Evolutionary conservation across 2,113 vertebrate species (phyloP).

Genomic region (Actenoides hombroni): DNA sequence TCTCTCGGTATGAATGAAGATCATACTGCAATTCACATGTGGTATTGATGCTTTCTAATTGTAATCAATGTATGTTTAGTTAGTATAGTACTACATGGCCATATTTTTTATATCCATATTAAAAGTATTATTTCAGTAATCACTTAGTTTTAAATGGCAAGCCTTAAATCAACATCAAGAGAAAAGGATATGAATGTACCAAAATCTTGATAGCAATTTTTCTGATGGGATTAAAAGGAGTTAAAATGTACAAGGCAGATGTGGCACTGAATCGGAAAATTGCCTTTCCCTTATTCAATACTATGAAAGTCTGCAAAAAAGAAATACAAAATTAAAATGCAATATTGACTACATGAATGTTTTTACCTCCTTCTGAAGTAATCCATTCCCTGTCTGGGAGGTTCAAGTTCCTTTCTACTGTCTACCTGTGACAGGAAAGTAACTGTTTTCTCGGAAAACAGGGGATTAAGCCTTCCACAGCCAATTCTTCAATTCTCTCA

Average conservation of each 20-base stretch:
- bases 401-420: neutral
- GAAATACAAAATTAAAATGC: conserved; percentile 45
- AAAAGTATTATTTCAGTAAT: neutral
- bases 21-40: neutral
- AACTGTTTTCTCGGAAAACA: neutral
- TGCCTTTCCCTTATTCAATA: conserved; percentile 93
- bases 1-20: neutral
- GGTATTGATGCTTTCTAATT: neutral
- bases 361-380: neutral
- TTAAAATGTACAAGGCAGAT: conserved; percentile 95
- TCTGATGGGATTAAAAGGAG: conserved; percentile 92
- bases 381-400: neutral
- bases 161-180: neutral
- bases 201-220: conserved; percentile 96
- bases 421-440: neutral
- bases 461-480: neutral
- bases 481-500: neutral
- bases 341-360: neutral
- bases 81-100: neutral
- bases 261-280: conserved; percentile 97
- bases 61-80: neutral
- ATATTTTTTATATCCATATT: neutral
- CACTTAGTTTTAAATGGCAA: neutral
- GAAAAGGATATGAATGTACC: conserved; percentile 99
- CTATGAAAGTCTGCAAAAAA: conserved; percentile 93